phyloP scores from a whole-genome alignment of 2,113 vertebrate species.

The Orycteropus afer region DNA sequence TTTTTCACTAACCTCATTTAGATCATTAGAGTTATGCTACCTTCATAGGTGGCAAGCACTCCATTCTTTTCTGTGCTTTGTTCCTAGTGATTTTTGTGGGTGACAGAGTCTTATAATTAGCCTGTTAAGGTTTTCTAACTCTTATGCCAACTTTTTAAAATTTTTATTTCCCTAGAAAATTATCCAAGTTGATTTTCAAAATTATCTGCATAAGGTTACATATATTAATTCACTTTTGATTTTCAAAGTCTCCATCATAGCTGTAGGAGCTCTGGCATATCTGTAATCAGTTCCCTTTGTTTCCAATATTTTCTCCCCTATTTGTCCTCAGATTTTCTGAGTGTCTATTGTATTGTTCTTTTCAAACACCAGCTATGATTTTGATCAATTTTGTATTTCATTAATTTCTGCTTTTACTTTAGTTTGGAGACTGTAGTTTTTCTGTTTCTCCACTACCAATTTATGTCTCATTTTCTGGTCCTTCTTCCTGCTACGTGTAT shows the following conservation, averaged over 20 bases:
- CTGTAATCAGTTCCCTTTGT: constrained; percentile 11
- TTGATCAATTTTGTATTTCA: constrained; percentile 30
- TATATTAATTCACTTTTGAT: constrained; percentile 20
- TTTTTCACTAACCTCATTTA: not conserved
- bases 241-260: constrained; percentile 1
- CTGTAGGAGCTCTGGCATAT: no score
- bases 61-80: constrained; percentile 3
- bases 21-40: not conserved
- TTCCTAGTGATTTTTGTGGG: not conserved
- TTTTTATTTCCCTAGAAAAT: constrained; percentile 5
- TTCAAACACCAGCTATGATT: constrained; percentile 10
- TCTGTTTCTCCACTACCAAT: not conserved
- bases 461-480: constrained; percentile 36
- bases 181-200: constrained; percentile 8
- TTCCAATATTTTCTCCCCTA: constrained; percentile 28
- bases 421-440: constrained; percentile 24
- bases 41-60: not conserved
- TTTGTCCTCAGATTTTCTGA: constrained; percentile 26
- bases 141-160: not conserved
- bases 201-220: not conserved
- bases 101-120: not conserved
- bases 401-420: constrained; percentile 22
- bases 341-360: constrained; percentile 3
- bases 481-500: not conserved
- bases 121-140: constrained; percentile 24